Evolutionary conservation across 2,113 vertebrate species (phyloP).

Genomic region (Acrocephalus kingi): DNA sequence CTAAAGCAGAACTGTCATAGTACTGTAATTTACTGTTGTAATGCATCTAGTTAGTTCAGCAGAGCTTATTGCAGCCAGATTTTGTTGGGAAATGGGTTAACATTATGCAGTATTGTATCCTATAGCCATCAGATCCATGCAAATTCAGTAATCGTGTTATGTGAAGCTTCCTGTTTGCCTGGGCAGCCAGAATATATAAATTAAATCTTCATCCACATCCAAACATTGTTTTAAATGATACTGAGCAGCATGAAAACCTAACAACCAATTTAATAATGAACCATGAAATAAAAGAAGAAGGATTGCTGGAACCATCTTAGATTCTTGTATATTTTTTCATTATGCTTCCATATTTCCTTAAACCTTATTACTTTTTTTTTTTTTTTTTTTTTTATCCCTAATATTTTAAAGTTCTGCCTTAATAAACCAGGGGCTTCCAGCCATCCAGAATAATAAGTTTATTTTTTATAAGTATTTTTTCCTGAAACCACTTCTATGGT

Average conservation of each 20-base stretch:
- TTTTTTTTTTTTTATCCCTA: neutral
- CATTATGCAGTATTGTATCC: neutral
- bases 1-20: neutral
- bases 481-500: neutral
- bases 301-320: neutral
- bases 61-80: neutral
- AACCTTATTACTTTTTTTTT: neutral
- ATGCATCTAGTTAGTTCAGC: neutral
- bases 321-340: neutral
- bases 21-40: neutral
- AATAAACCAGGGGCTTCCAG: neutral
- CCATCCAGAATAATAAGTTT: neutral
- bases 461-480: neutral
- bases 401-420: neutral
- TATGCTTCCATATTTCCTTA: neutral
- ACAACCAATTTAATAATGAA: neutral
- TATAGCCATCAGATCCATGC: neutral
- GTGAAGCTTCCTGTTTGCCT: neutral
- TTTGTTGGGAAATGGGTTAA: slow-evolving; percentile 2
- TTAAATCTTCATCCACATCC: neutral
- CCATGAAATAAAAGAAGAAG: neutral
- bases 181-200: neutral
- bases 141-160: neutral
- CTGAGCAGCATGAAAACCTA: neutral
- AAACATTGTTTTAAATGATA: neutral